Evolutionary conservation across 2,888 invertebrate genomes (phyloP).

Genomic region (Pollenia amentaria): DNA sequence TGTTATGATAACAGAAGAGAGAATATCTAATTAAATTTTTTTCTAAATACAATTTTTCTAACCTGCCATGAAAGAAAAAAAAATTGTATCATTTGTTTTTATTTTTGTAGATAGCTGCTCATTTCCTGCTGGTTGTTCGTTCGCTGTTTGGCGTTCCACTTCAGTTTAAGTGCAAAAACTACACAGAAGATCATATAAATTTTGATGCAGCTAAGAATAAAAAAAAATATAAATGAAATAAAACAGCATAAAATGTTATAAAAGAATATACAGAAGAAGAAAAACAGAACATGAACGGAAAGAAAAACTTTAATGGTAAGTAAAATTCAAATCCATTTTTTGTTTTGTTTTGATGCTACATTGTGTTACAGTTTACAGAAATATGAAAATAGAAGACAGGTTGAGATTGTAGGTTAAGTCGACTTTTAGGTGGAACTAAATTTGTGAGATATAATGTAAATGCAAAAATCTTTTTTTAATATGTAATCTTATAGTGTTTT

Average conservation of each 20-base stretch:
- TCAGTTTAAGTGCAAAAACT: conserved; percentile 42
- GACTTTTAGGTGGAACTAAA: neutral
- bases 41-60: conserved; percentile 28
- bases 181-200: conserved; percentile 33
- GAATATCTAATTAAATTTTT: conserved; percentile 72
- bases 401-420: neutral
- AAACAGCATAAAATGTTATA: neutral
- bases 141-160: conserved; percentile 45
- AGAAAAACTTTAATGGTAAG: conserved; percentile 11
- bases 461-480: too few relatives aligned
- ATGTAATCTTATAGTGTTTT: too few relatives aligned
- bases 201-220: conserved; percentile 27
- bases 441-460: neutral
- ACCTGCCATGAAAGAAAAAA: conserved; percentile 3
- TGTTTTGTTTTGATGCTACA: neutral
- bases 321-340: conserved; percentile 12
- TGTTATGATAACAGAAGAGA: conserved; percentile 57
- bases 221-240: conserved; percentile 12
- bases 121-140: conserved; percentile 41
- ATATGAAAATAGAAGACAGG: neutral
- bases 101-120: conserved; percentile 37
- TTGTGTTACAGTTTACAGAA: neutral
- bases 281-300: conserved; percentile 8
- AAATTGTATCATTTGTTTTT: conserved; percentile 53
- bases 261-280: neutral